Base-by-base conservation (phyloP, 2,113 vertebrate genomes). In the Oreochromis niloticus region DNA sequence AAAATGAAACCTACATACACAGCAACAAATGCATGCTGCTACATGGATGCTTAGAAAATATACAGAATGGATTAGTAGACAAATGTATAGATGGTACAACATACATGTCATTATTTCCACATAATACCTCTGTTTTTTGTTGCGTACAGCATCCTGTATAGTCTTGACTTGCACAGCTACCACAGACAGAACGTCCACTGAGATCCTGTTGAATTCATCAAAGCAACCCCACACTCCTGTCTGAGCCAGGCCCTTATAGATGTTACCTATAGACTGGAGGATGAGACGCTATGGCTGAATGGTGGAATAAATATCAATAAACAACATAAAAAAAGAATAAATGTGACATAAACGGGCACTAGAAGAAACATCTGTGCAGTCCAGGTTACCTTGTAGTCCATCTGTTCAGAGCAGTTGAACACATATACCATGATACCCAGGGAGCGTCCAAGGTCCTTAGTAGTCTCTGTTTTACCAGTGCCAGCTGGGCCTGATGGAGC, bases 401-500 rank as follows among this genome's bases (percentile, higher is more conserved):
- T 97, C 94, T 97, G 96, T 80, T 97, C 97, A 12, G 97, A 97
- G 92, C 96, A 96, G 92, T 97, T 97, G 88, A 97, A 97, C 36
- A 97, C 95, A 86, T 96, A 97, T 1, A 97, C 96, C 97, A 97
- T 97, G 84, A 96, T 95, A 79, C 97, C 96, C 24, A 97, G 91
- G 9, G 94, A 95, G n/a, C 93, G 92, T 16, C 95, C 94, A 1
- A 97, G 93, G 82, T 96, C 96, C 89, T 98, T 97, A 73, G 95
- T 96, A 3, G 96, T 97, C 89, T 97, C 96, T 1, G 94, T 97
- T 92, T 97, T 97, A 84, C 96, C 95, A 1, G 93, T 96, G 13
- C 96, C 96, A 43, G 96, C 96, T 50, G 93, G 92, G 3, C 96
- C 95, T 16, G 95, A 96, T 17, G 95, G 95, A 43, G 96, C 95